These are phyloP conservation scores for Hoplostethus atlanticus DNA, from an alignment of 2,797 vertebrate species.

Conservation along the genomic window DNA sequence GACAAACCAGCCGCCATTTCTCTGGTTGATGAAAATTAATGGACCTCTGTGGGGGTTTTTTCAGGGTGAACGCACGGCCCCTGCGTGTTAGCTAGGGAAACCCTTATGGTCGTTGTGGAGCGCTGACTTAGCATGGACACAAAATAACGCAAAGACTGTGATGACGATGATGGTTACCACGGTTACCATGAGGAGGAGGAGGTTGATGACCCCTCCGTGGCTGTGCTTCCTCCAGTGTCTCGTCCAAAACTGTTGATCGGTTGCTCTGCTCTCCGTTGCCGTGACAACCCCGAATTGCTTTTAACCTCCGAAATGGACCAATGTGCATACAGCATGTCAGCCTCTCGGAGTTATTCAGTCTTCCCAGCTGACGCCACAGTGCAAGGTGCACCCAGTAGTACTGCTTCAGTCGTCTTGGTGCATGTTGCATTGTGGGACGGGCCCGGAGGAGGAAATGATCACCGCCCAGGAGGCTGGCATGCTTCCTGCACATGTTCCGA, in stretches of 20 bases:
- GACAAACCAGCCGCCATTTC: too few relatives aligned
- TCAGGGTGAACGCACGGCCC: too few relatives aligned
- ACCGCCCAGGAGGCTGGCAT: conserved; percentile 67
- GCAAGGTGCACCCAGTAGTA: conserved; percentile 41
- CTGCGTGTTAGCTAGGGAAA: conserved; percentile 30
- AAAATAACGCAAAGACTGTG: conserved; percentile 27
- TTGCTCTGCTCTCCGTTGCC: conserved; percentile 23
- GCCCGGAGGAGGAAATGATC: conserved; percentile 25
- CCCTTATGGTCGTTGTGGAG: conserved; percentile 9
- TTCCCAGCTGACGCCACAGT: conserved; percentile 42
- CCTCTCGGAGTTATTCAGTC: conserved; percentile 41
- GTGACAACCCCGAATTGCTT: conserved; percentile 13
- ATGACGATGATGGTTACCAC: conserved; percentile 6
- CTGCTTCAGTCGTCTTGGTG: conserved; percentile 39
- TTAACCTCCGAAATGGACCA: conserved; percentile 18
- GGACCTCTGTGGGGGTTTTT: too few relatives aligned
- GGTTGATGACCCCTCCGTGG: not conserved
- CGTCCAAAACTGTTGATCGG: conserved; percentile 21
- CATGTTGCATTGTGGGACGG: conserved; percentile 50
- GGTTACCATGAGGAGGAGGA: conserved; percentile 19
- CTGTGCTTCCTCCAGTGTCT: not conserved
- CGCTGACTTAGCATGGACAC: conserved; percentile 37
- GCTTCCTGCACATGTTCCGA: conserved; percentile 30
- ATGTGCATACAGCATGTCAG: conserved; percentile 40
- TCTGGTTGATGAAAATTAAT: too few relatives aligned